Evolutionary conservation across 2,797 vertebrate genomes (phyloP), one percentile per base, ranked within the genome.

Genomic region (Lophura swinhoii): DNA sequence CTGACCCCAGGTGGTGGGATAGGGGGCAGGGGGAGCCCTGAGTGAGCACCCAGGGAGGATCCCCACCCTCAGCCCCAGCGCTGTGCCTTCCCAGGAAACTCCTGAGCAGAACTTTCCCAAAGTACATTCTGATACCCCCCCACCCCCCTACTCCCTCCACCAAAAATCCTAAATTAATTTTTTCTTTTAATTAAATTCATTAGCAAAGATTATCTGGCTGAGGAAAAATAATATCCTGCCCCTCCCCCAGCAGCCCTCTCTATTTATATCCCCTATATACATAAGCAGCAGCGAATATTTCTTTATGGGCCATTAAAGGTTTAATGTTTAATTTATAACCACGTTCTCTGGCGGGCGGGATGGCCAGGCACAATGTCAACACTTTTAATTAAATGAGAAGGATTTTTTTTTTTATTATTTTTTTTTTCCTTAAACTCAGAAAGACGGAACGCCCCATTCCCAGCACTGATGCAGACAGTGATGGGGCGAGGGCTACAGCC

Each of bases 231-330:
- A 96, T 92, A 94, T 82, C 71, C 93, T 35, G 18, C 81, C 93
- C 94, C 94, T 92, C 86, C 95, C 91, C 77, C 80, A 51, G 53
- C 93, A 91, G 87, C 87, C 92, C 87, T 92, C 91, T 96, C 97
- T 97, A 95, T 97, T 96, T 97, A 95, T 96, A 96, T 86, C 96
- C 85, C 66, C 91, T 87, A 88, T 92, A 95, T 88, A 96, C 90
- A 95, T 93, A 97, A 96, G 92, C 96, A 96, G 97, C 94, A 97
- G 95, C 1, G 72, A 97, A 95, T 95, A 96, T 96, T 97, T 97
- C 97, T 98, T 98, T 97, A 97, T 97, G 97, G 97, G 94, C 97
- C 97, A 97, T 98, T 97, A 97, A 97, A 97, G 96, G 96, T 96
- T 95, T 97, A 97, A 97, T 97, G 97, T 97, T 97, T 98, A 97